Evolutionary conservation across 2,797 vertebrate genomes (phyloP).

Genomic region (Avahi laniger): DNA sequence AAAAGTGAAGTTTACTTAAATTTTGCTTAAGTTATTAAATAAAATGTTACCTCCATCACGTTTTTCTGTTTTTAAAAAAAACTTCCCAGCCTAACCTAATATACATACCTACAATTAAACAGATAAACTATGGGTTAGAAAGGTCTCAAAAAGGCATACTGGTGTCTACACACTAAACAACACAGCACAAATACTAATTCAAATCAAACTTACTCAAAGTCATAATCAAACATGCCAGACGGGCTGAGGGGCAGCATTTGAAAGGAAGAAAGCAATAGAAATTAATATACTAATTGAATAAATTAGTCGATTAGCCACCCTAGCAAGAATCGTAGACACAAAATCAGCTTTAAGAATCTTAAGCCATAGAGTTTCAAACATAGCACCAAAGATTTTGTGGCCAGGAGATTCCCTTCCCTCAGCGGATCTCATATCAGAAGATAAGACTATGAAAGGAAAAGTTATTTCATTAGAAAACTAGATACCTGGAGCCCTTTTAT

Average conservation of each 20-base stretch:
- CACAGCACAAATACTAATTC: constrained; percentile 91
- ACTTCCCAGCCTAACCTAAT: constrained; percentile 88
- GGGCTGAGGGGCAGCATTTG: constrained; percentile 96
- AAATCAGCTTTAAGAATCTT: constrained; percentile 78
- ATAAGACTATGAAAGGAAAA: neutral
- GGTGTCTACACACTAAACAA: constrained; percentile 86
- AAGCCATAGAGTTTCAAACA: constrained; percentile 68
- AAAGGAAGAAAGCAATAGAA: constrained; percentile 97
- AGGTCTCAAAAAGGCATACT: constrained; percentile 78
- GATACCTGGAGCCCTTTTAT: neutral
- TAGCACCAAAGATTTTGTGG: constrained; percentile 57
- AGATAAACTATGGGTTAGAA: constrained; percentile 88
- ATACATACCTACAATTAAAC: constrained; percentile 90
- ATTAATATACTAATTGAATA: constrained; percentile 93
- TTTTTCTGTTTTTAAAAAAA: constrained; percentile 90
- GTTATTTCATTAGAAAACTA: constrained; percentile 51
- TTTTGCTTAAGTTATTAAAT: constrained; percentile 88
- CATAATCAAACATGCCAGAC: constrained; percentile 99
- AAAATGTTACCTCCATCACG: constrained; percentile 88
- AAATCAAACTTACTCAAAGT: constrained; percentile 99
- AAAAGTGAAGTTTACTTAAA: constrained; percentile 84
- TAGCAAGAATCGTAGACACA: constrained; percentile 81
- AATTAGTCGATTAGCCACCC: constrained; percentile 88
- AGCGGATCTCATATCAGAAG: constrained; percentile 17
- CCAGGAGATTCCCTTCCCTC: constrained; percentile 74